Evolutionary conservation across 92 coral and sea anemone species (phyloP).

Genomic region (Virgularia gustaviana): DNA sequence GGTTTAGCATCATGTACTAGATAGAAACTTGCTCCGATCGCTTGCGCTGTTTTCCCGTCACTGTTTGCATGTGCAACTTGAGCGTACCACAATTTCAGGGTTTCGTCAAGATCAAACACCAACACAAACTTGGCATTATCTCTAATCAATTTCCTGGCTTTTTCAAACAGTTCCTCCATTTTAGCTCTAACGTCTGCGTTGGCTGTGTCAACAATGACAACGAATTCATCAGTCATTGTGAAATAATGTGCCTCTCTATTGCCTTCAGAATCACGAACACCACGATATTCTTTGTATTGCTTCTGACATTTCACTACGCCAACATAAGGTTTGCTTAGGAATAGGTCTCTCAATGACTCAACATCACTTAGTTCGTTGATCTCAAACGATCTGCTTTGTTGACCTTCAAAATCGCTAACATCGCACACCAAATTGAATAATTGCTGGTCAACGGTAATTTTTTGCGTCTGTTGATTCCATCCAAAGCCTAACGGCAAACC

Average conservation of each 20-base stretch:
- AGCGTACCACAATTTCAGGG: conserved; percentile 25
- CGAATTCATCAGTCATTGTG: conserved; percentile 25
- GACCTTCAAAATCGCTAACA: conserved; percentile 21
- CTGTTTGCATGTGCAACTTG: conserved; percentile 27
- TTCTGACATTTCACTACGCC: conserved; percentile 13
- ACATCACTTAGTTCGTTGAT: conserved; percentile 9
- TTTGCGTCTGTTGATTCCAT: conserved; percentile 17
- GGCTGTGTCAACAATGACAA: conserved; percentile 15
- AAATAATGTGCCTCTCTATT: not conserved
- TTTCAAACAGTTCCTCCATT: conserved; percentile 25
- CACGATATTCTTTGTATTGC: conserved; percentile 28
- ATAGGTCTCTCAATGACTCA: conserved; percentile 18
- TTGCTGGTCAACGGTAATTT: not conserved
- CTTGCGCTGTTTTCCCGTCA: conserved; percentile 17
- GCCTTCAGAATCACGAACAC: not conserved
- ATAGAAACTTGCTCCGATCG: conserved; percentile 24
- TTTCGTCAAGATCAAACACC: conserved; percentile 26
- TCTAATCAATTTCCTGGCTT: conserved; percentile 9
- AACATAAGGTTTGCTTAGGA: conserved; percentile 20
- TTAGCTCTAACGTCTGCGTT: conserved; percentile 7
- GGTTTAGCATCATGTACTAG: conserved; percentile 8
- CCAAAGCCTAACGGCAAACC: conserved; percentile 22
- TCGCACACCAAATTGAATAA: conserved; percentile 15
- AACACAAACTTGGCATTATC: conserved; percentile 32
- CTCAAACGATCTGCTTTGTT: conserved; percentile 11